Base-by-base conservation (phyloP, 2,113 vertebrate species). In the Phalacrocorax pelagicus region DNA sequence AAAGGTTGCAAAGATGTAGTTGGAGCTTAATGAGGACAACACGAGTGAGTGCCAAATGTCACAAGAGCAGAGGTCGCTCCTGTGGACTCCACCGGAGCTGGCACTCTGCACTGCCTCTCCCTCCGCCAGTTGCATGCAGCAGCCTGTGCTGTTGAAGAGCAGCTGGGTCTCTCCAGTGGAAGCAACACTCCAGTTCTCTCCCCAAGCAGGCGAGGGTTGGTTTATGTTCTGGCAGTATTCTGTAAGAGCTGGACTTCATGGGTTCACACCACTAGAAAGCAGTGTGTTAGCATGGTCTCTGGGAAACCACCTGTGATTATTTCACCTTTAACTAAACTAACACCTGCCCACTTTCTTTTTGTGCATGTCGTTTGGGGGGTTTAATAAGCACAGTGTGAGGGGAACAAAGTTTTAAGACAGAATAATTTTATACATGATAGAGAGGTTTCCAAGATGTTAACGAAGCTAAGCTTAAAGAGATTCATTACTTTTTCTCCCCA, bases 41-140 rank as follows among this genome's bases (percentile, higher is more conserved):
- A 2, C 0, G 9, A 59, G 22, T 2, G 11, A 30, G 34, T 6
- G 20, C 1, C 1, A 4, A 34, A 44, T 4, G 54, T 36, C 49
- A 32, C 30, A 32, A 40, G 55, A 65, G 24, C 15, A 30, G 30
- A 55, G 19, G 40, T 32, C 75, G 14, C 3, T 27, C 6, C 23
- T 17, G 27, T 2, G 8, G 54, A 47, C 55, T 49, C 38, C 58
- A 11, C 3, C 3, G 27, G 38, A 62, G n/a, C 62, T 9, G 20
- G 27, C 19, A 29, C 29, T 19, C 30, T 9, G 23, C 32, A 2
- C 5, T 38, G n/a, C 38, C 58, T 71, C 20, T 78, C 26, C 32
- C 23, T 46, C 27, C 9, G 0, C 21, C 11, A 1, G 32, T 10
- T 7, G 26, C 47, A n/a, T 2, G 6, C 26, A 52, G 47, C 38